Evolutionary conservation across 2,888 invertebrate genomes (phyloP), one percentile per base, ranked within the genome.

Genomic region (Dendrolimus houi): DNA sequence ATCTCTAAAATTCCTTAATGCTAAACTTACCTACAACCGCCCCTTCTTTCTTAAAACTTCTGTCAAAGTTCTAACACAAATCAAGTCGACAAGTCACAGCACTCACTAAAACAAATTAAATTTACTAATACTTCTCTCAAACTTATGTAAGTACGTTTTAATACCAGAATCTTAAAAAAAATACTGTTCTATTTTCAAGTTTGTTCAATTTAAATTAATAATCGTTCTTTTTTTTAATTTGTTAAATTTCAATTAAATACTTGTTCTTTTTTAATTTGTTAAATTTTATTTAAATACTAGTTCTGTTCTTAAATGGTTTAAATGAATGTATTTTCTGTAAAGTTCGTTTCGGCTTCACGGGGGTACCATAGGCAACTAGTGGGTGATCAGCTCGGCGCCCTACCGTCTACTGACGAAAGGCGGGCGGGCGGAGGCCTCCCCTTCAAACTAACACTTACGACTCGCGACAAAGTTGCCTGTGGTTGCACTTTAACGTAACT

Each of bases 311-410:
- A 6, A 29, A 29, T 29, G 3, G 9, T 10, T 47, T 2, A 47
- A 2, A 47, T 47, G 8, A 47, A 47, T 8, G 47, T 6, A 29
- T 29, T 29, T 29, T 47, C 47, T 10, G 47, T 47, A 47, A 47
- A 47, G 47, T 47, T 47, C 47, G 47, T 47, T 9, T 8, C 12
- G 47, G 12, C 47, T 47, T 9, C 29, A 29, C 29, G 29, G 2
- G 47, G 12, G 47, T 47, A 47, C 47, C 47, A 47, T 10, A 9
- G 47, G 47, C 79, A 79, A 79, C 79, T 78, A 66, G 79, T 80
- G 79, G 79, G 75, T 72, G 73, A 62, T 75, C 74, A 58, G 66
- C 60, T 52, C 73, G 79, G 75, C 79, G 79, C 77, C 79, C 71
- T 63, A 71, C 56, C 69, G 79, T 79, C 78, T 79, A 80, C 79